Conservation (phyloP, 2,797 vertebrate species). For the Rhabdophis nuchalis region DNA sequence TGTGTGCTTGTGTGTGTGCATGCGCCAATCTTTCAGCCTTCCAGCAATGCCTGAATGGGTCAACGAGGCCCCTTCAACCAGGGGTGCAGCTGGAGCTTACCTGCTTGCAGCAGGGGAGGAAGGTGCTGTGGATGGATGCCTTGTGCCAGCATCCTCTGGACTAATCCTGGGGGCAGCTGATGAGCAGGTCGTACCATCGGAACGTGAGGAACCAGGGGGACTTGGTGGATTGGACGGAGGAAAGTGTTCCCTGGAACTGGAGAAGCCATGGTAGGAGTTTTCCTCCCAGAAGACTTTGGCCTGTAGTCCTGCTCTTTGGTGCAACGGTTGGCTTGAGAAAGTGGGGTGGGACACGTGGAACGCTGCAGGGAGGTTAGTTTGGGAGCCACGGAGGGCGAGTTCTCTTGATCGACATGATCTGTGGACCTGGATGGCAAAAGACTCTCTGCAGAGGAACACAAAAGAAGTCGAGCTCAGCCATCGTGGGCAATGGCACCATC, state of each 20-base stretch:
- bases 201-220: constrained; percentile 88
- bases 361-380: constrained; percentile 71
- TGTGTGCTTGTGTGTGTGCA: accelerated
- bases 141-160: constrained; percentile 93
- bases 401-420: constrained; percentile 68
- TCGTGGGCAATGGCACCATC: neutral
- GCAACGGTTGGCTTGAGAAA: constrained; percentile 77
- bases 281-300: constrained; percentile 82
- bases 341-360: constrained; percentile 76
- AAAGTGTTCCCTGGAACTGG: constrained; percentile 83
- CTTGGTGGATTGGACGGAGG: constrained; percentile 87
- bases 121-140: constrained; percentile 91
- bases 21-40: neutral
- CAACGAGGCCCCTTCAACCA: neutral
- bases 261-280: constrained; percentile 80
- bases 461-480: neutral
- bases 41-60: neutral
- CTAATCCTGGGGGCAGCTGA: constrained; percentile 88
- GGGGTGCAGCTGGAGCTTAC: constrained; percentile 62
- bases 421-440: constrained; percentile 63
- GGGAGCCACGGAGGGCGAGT: constrained; percentile 69
- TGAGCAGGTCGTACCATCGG: constrained; percentile 88
- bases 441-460: constrained; percentile 67
- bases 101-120: constrained; percentile 87
- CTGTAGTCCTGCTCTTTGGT: constrained; percentile 88